A percentile compares a stretch with the other conserved stretches of the same genome.
Evolutionary conservation across 2,113 vertebrate species (phyloP).

Genomic region (Chloebia gouldiae): DNA sequence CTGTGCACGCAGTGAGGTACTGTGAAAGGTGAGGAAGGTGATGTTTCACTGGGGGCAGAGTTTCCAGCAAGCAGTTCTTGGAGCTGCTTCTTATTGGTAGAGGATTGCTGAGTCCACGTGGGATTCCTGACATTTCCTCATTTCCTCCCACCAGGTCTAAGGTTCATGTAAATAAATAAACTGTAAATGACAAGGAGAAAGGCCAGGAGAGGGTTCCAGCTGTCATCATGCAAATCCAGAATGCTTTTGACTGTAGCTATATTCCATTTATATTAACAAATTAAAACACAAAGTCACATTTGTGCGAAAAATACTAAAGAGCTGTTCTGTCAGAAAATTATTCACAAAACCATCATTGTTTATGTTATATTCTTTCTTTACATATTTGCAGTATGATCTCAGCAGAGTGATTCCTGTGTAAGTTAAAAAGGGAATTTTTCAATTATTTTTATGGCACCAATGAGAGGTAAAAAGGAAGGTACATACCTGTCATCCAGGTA

Average conservation of each 20-base stretch:
- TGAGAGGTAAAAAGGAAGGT: not conserved
- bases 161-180: slow-evolving; percentile 12
- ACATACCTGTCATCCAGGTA: not conserved
- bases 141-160: not conserved
- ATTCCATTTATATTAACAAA: not conserved
- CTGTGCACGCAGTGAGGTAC: rapidly evolving
- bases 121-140: not conserved
- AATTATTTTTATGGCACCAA: not conserved
- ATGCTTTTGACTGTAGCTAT: not conserved
- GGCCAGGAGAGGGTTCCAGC: not conserved
- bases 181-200: not conserved
- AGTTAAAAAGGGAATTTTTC: not conserved
- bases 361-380: not conserved
- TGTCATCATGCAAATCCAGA: not conserved
- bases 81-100: not conserved
- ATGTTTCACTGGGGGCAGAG: not conserved
- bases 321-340: not conserved
- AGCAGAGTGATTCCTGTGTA: not conserved
- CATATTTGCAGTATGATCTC: not conserved
- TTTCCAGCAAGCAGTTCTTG: rapidly evolving
- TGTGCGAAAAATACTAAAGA: not conserved
- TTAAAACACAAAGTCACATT: not conserved
- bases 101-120: rapidly evolving
- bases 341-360: not conserved
- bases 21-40: not conserved